Conservation (phyloP, 23 tunicate species). For the Styela clava region DNA sequence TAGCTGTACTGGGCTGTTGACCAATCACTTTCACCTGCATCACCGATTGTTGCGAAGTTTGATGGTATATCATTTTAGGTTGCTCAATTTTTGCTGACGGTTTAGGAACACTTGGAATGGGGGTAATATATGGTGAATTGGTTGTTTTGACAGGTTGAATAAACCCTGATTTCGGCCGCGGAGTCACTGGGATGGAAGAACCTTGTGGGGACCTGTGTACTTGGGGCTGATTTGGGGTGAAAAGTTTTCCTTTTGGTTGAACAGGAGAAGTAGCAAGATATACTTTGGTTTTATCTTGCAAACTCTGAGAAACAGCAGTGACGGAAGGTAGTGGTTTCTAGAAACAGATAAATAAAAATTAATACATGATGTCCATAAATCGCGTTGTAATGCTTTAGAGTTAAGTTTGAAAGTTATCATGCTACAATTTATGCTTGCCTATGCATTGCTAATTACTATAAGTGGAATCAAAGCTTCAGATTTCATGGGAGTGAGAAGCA, state of each 20-base stretch:
- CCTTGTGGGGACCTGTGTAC: constrained; percentile 14
- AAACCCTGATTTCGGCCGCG: background rate
- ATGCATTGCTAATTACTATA: too few species aligned
- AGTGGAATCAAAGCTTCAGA: too few species aligned
- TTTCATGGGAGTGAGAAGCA: too few species aligned
- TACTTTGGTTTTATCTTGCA: constrained; percentile 12
- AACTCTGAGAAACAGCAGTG: background rate
- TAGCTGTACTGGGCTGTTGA: background rate
- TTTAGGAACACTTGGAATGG: background rate
- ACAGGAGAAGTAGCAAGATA: constrained; percentile 9
- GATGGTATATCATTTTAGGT: background rate
- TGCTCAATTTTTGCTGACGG: background rate
- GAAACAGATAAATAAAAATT: background rate
- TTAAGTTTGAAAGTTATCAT: too few species aligned
- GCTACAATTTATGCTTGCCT: too few species aligned
- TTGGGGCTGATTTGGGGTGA: constrained; percentile 29
- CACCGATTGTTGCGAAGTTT: background rate
- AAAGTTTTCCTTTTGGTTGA: constrained; percentile 11
- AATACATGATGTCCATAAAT: too few species aligned
- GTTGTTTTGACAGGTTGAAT: background rate
- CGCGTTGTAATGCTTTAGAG: too few species aligned
- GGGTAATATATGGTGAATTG: background rate
- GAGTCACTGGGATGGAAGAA: background rate
- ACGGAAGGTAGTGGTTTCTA: background rate
- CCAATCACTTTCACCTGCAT: constrained; percentile 28